phyloP scores from a whole-genome alignment of 35 echinoderm and acorn worm species.

The Ptychodera flava region DNA sequence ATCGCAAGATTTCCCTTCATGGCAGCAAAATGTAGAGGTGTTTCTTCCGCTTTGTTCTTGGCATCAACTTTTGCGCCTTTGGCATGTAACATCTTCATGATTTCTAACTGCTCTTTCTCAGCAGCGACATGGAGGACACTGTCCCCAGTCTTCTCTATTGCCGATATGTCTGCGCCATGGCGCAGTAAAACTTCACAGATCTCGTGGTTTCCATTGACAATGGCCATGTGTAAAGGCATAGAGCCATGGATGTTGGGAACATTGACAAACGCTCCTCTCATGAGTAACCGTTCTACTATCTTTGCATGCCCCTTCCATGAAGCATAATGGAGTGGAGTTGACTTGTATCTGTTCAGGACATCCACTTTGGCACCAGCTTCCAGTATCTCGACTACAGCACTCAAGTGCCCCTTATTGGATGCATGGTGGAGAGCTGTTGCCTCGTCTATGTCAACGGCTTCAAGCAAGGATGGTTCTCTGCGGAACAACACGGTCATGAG shows the following conservation, averaged over 20 bases:
- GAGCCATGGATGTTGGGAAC: background rate
- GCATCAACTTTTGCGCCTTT: constrained; percentile 52
- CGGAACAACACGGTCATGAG: background rate
- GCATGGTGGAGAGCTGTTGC: background rate
- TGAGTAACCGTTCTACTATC: background rate
- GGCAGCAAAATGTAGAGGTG: constrained; percentile 77
- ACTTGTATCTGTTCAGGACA: background rate
- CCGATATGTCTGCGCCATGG: background rate
- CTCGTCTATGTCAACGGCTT: background rate
- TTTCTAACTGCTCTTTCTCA: background rate
- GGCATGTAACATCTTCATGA: constrained; percentile 58
- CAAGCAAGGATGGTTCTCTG: background rate
- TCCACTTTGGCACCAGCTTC: background rate
- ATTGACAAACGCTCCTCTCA: background rate
- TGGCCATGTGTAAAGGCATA: background rate
- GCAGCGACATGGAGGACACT: background rate
- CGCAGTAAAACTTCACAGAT: background rate
- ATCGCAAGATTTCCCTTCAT: constrained; percentile 69
- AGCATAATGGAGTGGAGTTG: background rate
- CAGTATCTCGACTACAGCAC: background rate
- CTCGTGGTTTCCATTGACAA: background rate
- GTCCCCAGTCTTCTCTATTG: background rate
- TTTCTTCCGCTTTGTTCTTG: constrained; percentile 73
- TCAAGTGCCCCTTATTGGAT: background rate
- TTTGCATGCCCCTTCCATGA: background rate